Evolutionary conservation across 2,888 invertebrate species (phyloP).

Genomic region (Macrosiphum euphorbiae): DNA sequence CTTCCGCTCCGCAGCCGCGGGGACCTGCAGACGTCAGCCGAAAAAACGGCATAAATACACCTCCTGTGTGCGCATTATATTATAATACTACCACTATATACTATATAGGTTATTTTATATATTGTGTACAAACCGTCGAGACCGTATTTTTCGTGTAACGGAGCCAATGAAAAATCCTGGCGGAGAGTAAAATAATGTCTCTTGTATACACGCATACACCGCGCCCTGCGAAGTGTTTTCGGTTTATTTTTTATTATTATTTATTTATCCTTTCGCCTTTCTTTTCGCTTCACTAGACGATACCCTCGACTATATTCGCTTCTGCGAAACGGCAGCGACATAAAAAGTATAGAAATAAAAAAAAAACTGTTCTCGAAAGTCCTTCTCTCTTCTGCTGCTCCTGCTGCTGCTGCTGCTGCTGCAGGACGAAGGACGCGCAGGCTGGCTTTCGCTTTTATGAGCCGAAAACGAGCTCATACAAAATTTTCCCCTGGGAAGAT

Average conservation of each 20-base stretch:
- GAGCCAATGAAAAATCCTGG: neutral
- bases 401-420: neutral
- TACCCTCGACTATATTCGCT: neutral
- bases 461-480: neutral
- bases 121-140: neutral
- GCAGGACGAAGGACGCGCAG: neutral
- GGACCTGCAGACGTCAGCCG: neutral
- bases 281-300: neutral
- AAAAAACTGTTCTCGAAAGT: neutral
- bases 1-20: neutral
- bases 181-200: neutral
- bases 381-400: neutral
- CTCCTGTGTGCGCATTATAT: neutral
- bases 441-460: neutral
- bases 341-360: neutral
- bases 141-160: neutral
- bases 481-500: neutral
- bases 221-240: neutral
- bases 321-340: neutral
- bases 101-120: neutral
- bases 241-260: constrained; percentile 3
- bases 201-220: neutral
- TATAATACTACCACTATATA: neutral
- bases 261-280: neutral
- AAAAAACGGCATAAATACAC: neutral